A percentile compares a stretch with the other conserved stretches of the same genome.
Evolutionary conservation across 2,113 vertebrate species (phyloP).

Genomic region (Axis porcinus): DNA sequence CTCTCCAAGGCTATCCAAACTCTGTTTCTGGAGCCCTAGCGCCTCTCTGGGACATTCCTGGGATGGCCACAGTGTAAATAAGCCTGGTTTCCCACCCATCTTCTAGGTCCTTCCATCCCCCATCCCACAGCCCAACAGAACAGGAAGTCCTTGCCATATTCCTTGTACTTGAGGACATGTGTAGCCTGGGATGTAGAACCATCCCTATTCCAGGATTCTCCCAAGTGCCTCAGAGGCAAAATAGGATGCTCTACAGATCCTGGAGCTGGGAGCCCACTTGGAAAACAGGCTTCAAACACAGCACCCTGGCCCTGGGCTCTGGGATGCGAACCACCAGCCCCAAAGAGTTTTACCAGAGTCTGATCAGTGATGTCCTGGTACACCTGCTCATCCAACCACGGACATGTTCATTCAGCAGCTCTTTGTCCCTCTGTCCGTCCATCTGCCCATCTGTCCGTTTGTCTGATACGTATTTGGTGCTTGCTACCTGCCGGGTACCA

Average conservation of each 20-base stretch:
- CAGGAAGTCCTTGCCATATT: conserved; percentile 40
- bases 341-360: not conserved
- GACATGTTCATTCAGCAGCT: too few species aligned
- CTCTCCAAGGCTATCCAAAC: not conserved
- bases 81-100: not conserved
- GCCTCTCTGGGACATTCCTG: not conserved
- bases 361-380: not conserved
- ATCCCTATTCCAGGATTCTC: conserved; percentile 42
- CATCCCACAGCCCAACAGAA: not conserved
- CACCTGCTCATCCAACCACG: not conserved
- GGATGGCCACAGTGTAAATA: conserved; percentile 35
- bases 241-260: conserved; percentile 1
- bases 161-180: conserved; percentile 56
- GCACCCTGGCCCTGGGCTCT: not conserved
- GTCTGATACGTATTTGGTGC: not conserved
- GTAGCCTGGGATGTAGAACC: conserved; percentile 41
- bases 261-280: not conserved
- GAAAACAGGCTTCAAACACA: not conserved
- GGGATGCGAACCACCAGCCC: not conserved
- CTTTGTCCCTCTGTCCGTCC: not conserved
- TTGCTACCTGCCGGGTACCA: not conserved
- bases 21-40: not conserved
- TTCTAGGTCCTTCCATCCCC: not conserved
- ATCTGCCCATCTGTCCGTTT: not conserved
- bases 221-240: conserved; percentile 59